phyloP scores from a whole-genome alignment of 2,797 vertebrate species.

The Coracias cyanogaster region DNA sequence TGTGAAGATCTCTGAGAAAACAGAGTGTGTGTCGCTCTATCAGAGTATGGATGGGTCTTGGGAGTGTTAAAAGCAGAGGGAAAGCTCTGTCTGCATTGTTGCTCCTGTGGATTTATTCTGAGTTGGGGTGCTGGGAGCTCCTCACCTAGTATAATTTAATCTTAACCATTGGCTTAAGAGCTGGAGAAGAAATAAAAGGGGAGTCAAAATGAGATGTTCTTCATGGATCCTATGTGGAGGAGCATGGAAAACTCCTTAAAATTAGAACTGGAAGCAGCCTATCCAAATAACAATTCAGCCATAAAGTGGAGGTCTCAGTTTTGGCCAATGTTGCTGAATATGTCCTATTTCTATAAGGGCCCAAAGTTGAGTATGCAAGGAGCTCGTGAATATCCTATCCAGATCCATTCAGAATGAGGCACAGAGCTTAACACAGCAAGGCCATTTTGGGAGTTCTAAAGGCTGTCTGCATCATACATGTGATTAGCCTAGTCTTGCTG shows the following conservation, averaged over 20 bases:
- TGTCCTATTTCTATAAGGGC: not conserved
- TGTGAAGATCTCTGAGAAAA: not conserved
- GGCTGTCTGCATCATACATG: not conserved
- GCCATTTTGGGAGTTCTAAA: not conserved
- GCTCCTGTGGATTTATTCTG: not conserved
- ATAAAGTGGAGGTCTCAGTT: not conserved
- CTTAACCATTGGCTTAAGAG: not conserved
- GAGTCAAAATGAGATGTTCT: not conserved
- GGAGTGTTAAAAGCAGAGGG: not conserved
- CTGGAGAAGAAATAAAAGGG: not conserved
- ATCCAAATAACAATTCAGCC: not conserved
- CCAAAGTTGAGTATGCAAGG: not conserved
- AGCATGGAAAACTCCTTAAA: not conserved
- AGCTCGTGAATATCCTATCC: not conserved
- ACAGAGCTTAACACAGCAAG: not conserved
- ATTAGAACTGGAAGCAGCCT: not conserved
- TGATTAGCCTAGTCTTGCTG: not conserved
- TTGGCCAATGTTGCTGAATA: not conserved
- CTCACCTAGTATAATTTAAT: not conserved
- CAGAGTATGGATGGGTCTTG: not conserved
- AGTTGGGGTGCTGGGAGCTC: not conserved
- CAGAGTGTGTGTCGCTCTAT: not conserved
- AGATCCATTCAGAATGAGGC: not conserved
- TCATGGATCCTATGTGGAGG: not conserved
- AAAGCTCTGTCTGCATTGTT: not conserved